Evolutionary conservation across 2,888 invertebrate species (phyloP), one percentile per base, ranked within the genome.

Genomic region (Hetaerina titia): DNA sequence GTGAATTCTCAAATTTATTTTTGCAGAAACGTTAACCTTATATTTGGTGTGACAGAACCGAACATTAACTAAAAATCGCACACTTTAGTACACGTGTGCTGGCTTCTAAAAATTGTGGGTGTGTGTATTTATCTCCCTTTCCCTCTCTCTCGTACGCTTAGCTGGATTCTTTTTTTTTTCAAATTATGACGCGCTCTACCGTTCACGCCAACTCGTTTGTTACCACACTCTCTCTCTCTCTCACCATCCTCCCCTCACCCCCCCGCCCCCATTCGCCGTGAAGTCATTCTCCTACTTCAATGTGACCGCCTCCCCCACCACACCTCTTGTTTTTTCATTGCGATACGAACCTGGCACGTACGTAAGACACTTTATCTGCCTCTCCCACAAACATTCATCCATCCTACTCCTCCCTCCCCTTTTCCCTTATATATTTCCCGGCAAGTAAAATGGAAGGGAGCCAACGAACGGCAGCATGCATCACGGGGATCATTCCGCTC

Each of bases 131-230:
- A 7, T 22, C 17, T 22, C 22, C 58, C 57, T 58, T n/a, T n/a
- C n/a, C n/a, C n/a, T n/a, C n/a, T n/a, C n/a, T n/a, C 81, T 0
- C 31, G 13, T 11, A 13, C 2, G 13, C 8, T 57, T 19, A 81
- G 22, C 5, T 81, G 11, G 25, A 11, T 31, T 81, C 22, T 31
- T 81, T 15, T 15, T 81, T 11, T 31, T 31, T 11, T 31, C 60
- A 45, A 45, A 45, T 60, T 13, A 15, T 13, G 31, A n/a, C 31
- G n/a, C 22, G n/a, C 13, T n/a, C 81, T 31, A 1, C 31, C 81
- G 81, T 81, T 81, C 81, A 56, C 92, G 69, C 92, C 92, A 56
- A n/a, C 69, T 92, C 92, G 57, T 74, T 92, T 74, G 92, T 57
- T 45, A 90, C 45, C 64, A 19, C 89, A 6, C 81, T 89, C 58